Evolutionary conservation across 2,888 invertebrate species (phyloP), one percentile per base, ranked within the genome.

Genomic region (Sminthurides aquaticus): DNA sequence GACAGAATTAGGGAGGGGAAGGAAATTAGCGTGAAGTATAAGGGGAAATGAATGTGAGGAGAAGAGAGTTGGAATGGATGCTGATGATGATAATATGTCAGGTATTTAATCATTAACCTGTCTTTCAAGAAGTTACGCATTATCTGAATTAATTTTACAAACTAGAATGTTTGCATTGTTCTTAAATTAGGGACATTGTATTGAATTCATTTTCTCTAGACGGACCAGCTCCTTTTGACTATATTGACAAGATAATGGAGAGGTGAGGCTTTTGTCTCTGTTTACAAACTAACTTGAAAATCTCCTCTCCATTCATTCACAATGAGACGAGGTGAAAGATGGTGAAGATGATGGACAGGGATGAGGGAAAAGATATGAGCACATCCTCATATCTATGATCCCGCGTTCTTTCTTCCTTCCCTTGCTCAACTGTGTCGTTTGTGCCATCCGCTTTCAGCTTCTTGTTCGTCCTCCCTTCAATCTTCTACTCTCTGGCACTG

Each of bases 171-270:
- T 34, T 64, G 59, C 54, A 64, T 64, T 64, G 64, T 64, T 64
- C 64, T 64, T 58, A 64, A 64, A 64, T 64, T 64, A 64, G 64
- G 59, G 59, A 59, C 59, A 58, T 64, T 59, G 52, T 64, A 57
- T 18, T 58, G 57, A 57, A 48, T 56, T 18, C 62, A 52, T 5
- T 52, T 57, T 57, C 29, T 34, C 25, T 62, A 22, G 20, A 5
- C n/a, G n/a, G n/a, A 34, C n/a, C 29, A 25, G 29, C 58, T 34
- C 34, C 34, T 25, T 29, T 20, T n/a, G 29, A 34, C 43, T 22
- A 34, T 54, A 64, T 64, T 64, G 64, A 64, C 64, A 64, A 54
- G 59, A 64, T 64, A 64, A 64, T 64, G 29, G 59, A 34, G 11
- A 64, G 64, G 64, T 58, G 64, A 59, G 54, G 64, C 64, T 49